Evolutionary conservation across 2,797 vertebrate species (phyloP), one percentile per base, ranked within the genome.

Genomic region (Microctenopoma lineatum): DNA sequence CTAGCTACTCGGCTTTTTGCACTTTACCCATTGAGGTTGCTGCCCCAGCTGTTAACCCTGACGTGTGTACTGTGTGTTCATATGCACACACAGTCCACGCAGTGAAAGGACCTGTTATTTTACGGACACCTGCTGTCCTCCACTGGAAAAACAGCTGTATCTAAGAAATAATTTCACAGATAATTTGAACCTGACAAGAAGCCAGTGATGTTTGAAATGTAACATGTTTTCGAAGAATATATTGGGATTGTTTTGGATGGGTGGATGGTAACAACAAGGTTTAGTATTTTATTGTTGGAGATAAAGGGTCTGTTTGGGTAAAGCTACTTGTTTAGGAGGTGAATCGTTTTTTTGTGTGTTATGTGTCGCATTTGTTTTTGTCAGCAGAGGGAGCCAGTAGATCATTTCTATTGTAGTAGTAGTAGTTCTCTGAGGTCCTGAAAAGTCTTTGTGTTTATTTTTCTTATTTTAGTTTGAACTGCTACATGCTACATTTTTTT

Each of bases 351-450:
- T 6, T 13, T 1, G 5, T 4, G 5, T 4, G 3, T 9, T 27
- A 45, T 27, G 39, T 75, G 66, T 59, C 29, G 5, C 59, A 38
- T 45, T 18, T 0, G 7, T 51, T 70, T 59, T 34, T 11, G 68
- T 41, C 90, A 86, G 75, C 73, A 85, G 87, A 78, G 76, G 84
- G 87, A 52, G 82, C 81, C 54, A 66, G 14, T 39, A 10, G 54
- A 36, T 66, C 11, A 59, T 60, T 44, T 25, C 11, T 18, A 2
- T 14, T 29, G 5, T 1, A 21, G 21, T 21, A 21, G 21, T 21
- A 21, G 21, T 21, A 3, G 25, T 15, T 66, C 54, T 27, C 7
- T 63, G 60, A 71, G 15, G 10, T 55, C 25, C 6, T 52, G 42
- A 27, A 8, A 38, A 38, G 36, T 34, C 4, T 14, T 10, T 18